Percentiles rank a stretch among this genome's conserved stretches.
phyloP scores from a whole-genome alignment of 2,888 invertebrate genomes.

The Phalera bucephala region DNA sequence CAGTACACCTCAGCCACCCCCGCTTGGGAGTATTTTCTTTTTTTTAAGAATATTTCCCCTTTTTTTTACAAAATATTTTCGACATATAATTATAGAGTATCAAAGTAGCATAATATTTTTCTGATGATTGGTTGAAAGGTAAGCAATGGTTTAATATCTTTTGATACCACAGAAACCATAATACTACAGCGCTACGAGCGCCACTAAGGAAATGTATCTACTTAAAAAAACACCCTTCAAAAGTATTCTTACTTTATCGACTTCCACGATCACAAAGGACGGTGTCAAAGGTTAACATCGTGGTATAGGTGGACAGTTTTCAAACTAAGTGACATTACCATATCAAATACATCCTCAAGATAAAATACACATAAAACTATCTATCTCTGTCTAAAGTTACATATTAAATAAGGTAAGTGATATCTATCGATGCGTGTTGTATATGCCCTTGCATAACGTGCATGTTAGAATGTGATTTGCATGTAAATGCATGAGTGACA shows the following conservation, averaged over 20 bases:
- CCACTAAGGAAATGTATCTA: too few relatives aligned
- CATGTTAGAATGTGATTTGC: constrained; percentile 35
- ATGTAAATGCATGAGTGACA: constrained; percentile 42
- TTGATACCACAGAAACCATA: too few relatives aligned
- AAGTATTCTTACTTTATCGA: constrained; percentile 21
- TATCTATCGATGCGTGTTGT: constrained; percentile 31
- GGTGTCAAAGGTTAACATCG: constrained; percentile 44
- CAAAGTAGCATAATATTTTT: too few relatives aligned
- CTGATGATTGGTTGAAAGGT: too few relatives aligned
- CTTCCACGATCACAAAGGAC: too few relatives aligned
- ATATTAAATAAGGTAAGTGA: constrained; percentile 20
- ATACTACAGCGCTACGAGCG: too few relatives aligned
- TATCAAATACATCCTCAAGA: constrained; percentile 28
- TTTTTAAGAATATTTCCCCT: too few relatives aligned
- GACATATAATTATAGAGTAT: too few relatives aligned
- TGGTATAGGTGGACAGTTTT: constrained; percentile 32
- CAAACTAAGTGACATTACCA: constrained; percentile 27
- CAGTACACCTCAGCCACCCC: too few relatives aligned
- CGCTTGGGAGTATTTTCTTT: too few relatives aligned
- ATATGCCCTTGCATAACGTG: constrained; percentile 31
- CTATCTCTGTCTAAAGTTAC: constrained; percentile 11
- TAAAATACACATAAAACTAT: constrained; percentile 20
- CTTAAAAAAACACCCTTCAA: constrained; percentile 11
- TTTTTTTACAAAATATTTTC: too few relatives aligned
- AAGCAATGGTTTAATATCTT: too few relatives aligned